phyloP scores from a whole-genome alignment of 2,113 vertebrate species.

The Pimephales promelas region DNA sequence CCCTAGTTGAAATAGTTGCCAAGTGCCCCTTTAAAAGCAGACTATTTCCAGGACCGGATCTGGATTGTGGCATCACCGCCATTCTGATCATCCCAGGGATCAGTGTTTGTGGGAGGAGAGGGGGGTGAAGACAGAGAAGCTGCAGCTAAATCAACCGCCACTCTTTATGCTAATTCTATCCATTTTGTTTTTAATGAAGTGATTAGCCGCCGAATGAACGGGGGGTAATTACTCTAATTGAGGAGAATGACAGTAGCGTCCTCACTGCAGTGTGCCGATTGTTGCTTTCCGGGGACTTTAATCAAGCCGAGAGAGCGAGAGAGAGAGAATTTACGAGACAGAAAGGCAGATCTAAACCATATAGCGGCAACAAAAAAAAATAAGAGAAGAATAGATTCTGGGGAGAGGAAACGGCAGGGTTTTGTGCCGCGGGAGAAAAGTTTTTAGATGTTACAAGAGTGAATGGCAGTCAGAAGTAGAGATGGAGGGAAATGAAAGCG shows the following conservation, averaged over 20 bases:
- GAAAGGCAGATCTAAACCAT: slow-evolving; percentile 28
- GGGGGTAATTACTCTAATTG: slow-evolving; percentile 81
- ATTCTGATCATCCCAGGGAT: slow-evolving; percentile 31
- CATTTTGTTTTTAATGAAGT: slow-evolving; percentile 83
- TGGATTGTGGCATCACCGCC: slow-evolving; percentile 3
- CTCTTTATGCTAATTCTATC: slow-evolving; percentile 76
- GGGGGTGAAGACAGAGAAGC: slow-evolving; percentile 66
- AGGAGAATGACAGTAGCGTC: slow-evolving; percentile 72
- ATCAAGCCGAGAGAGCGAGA: slow-evolving; percentile 56
- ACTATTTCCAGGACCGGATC: slow-evolving; percentile 14
- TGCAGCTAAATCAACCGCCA: slow-evolving; percentile 72
- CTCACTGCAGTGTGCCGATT: slow-evolving; percentile 63
- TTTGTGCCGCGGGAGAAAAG: slow-evolving; percentile 62
- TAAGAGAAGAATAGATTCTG: slow-evolving; percentile 63
- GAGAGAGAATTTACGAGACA: neutral
- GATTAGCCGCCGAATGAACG: slow-evolving; percentile 76
- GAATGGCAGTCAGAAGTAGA: slow-evolving; percentile 39
- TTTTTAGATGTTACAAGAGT: slow-evolving; percentile 61
- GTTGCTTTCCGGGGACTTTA: slow-evolving; percentile 58
- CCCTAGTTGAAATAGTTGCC: no score
- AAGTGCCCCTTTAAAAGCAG: slow-evolving; percentile 46
- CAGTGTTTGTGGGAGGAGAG: slow-evolving; percentile 39
- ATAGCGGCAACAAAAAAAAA: neutral
- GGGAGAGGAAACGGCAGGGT: slow-evolving; percentile 56
- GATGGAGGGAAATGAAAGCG: slow-evolving; percentile 37